Conservation (phyloP, 2,113 vertebrate genomes). For the Leuciscus idus region DNA sequence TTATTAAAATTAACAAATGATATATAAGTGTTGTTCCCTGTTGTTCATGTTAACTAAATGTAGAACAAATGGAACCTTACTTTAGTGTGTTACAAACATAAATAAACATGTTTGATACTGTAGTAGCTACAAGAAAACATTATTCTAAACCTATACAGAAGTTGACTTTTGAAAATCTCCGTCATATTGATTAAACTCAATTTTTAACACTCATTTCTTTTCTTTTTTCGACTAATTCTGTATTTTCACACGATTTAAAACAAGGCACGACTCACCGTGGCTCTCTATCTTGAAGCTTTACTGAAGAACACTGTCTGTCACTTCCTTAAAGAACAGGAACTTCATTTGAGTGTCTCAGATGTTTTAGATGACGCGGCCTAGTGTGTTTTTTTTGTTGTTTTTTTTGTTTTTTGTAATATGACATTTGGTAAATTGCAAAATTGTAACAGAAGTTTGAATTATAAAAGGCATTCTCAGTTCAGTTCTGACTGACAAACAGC, state of each 20-base stretch:
- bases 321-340: not conserved
- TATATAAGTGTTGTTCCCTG: too few relatives aligned
- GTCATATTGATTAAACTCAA: not conserved
- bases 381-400: not conserved
- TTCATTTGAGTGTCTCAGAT: not conserved
- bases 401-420: too few relatives aligned
- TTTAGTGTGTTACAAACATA: too few relatives aligned
- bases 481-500: too few relatives aligned
- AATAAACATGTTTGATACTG: not conserved
- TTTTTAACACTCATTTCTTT: not conserved
- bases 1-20: too few relatives aligned
- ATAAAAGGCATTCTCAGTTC: too few relatives aligned
- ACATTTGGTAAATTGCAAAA: not conserved
- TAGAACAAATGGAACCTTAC: too few relatives aligned
- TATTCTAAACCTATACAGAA: too few relatives aligned
- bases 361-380: not conserved
- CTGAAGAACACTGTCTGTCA: not conserved
- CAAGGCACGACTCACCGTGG: not conserved
- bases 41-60: too few relatives aligned
- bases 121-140: not conserved
- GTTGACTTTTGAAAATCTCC: not conserved
- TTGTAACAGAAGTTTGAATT: not conserved
- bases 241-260: not conserved
- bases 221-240: not conserved
- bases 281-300: not conserved